phyloP scores from a whole-genome alignment of 1,140 invertebrate genomes.

The Helicoverpa armigera region DNA sequence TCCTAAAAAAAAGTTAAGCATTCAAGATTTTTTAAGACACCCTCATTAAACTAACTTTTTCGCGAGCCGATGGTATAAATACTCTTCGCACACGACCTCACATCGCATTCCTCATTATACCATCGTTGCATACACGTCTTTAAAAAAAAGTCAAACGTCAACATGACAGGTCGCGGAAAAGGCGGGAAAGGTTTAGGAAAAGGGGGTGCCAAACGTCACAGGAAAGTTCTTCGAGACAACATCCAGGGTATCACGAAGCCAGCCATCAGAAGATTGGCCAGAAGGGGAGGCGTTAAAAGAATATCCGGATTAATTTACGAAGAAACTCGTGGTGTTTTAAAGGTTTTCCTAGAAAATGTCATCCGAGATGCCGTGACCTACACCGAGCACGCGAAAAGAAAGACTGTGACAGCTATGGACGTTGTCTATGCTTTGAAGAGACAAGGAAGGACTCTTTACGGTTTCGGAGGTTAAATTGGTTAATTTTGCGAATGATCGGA shows the following conservation, averaged over 20 bases:
- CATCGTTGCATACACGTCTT: not conserved
- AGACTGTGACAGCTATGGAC: conserved; percentile 95
- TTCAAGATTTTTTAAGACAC: no score
- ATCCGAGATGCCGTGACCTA: conserved; percentile 95
- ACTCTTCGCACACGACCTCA: not conserved
- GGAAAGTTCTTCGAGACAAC: conserved; percentile 87
- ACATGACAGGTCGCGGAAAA: conserved; percentile 75
- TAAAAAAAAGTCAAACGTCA: conserved; percentile 43
- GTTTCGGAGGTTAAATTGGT: conserved; percentile 88
- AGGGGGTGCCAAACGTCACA: conserved; percentile 86
- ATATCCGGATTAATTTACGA: conserved; percentile 81
- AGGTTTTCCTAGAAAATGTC: conserved; percentile 94
- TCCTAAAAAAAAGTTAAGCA: no score
- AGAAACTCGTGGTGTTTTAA: conserved; percentile 85
- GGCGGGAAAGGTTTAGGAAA: conserved; percentile 73
- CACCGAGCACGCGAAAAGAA: conserved; percentile 85
- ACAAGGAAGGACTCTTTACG: conserved; percentile 91
- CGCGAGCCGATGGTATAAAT: not conserved
- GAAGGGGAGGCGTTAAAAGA: conserved; percentile 91
- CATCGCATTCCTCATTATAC: not conserved
- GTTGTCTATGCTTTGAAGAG: conserved; percentile 95
- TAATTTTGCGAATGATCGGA: no score
- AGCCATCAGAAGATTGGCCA: conserved; percentile 69
- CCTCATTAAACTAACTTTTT: not conserved
- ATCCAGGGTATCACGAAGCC: conserved; percentile 75